Evolutionary conservation across 2,113 vertebrate genomes (phyloP), one percentile per base, ranked within the genome.

Genomic region (Sorex fumeus): DNA sequence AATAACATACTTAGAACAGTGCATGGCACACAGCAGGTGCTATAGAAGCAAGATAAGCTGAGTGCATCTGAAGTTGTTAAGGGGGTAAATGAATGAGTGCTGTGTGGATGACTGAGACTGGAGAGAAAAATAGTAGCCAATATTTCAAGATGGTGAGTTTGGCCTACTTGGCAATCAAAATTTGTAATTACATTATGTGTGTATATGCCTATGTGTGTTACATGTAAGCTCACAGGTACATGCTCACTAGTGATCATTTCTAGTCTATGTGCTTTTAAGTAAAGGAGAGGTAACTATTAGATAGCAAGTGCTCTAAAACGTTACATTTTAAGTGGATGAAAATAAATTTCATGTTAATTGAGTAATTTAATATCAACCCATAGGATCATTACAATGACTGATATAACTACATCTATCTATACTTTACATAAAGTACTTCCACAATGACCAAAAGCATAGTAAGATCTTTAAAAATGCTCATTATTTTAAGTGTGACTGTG

Each of bases 241-340:
- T 45, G 21, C 45, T 88, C 53, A 72, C n/a, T 47, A 79, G 43
- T 30, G 25, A 80, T 36, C 15, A 34, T 62, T 28, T 78, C 28
- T 75, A 7, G 40, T 92, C 80, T 32, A 67, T 11, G 12, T 27
- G 32, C n/a, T 21, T 60, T 47, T 85, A 84, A 70, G 87, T 93
- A 81, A 11, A 79, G 50, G 69, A 72, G 12, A 53, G 32, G 15
- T 43, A 30, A 12, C 43, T 67, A 53, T 75, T 91, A 40, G 25
- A 84, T 72, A 40, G 36, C 19, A 75, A 80, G 88, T 67, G 18
- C 2, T 70, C 0, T 81, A 85, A 80, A 50, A 57, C 74, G 60
- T 80, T 64, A 76, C 1, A 64, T 36, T 90, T 91, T 69, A 50
- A 78, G 69, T 50, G 3, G 90, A 91, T 87, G 85, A 87, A 71